phyloP scores from a whole-genome alignment of 1,140 invertebrate species.

The Atopsyche davidsoni region DNA sequence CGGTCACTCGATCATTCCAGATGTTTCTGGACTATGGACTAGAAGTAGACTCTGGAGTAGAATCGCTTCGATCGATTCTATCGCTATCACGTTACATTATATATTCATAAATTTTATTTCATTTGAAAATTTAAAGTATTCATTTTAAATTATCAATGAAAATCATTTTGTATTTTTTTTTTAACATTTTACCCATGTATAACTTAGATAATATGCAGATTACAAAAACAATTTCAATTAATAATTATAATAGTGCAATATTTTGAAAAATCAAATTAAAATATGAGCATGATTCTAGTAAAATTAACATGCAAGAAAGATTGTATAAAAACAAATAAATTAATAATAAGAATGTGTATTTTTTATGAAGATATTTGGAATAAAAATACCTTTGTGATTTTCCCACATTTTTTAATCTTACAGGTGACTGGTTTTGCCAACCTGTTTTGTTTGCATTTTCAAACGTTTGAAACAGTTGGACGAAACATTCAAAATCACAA shows the following conservation, averaged over 20 bases:
- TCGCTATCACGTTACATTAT: neutral
- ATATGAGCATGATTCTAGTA: neutral
- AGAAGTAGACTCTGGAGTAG: no score
- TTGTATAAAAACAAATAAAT: neutral
- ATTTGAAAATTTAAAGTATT: neutral
- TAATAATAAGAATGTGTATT: neutral
- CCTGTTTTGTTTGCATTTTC: neutral
- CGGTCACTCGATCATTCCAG: no score
- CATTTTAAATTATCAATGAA: neutral
- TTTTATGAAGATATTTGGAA: neutral
- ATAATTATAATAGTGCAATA: no score
- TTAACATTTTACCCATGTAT: neutral
- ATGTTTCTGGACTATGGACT: no score
- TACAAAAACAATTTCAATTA: no score
- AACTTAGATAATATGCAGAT: neutral
- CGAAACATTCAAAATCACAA: conserved; percentile 5
- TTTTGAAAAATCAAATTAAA: conserved; percentile 1
- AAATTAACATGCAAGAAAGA: neutral
- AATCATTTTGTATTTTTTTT: neutral
- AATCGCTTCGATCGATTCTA: no score
- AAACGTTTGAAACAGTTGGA: neutral
- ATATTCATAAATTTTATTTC: neutral
- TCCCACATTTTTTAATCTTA: neutral
- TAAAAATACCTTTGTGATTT: neutral
- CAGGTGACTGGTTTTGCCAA: neutral